Evolutionary conservation across 2,888 invertebrate species (phyloP), one percentile per base, ranked within the genome.

Genomic region (Rambutsinella grinnellia): DNA sequence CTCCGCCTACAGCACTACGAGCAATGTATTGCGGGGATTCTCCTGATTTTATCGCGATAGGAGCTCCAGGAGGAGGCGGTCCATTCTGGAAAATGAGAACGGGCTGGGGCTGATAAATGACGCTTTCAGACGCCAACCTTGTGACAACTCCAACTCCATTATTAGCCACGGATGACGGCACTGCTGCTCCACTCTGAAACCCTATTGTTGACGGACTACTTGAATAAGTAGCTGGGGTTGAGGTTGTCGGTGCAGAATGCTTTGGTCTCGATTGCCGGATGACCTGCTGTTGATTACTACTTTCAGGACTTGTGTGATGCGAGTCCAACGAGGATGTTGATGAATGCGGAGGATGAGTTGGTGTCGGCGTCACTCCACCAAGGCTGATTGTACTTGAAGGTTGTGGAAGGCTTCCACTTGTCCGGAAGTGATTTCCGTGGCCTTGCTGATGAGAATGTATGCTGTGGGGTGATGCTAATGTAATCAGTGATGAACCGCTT

Each of bases 31-130:
- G 72, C 5, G 49, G n/a, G n/a, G 6, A 8, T 28, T 56, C 62
- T n/a, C 61, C 54, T n/a, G 53, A 44, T 54, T 68, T 68, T 1
- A 68, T 19, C 17, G n/a, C n/a, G n/a, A 58, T 26, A 3, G 56
- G 10, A 8, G 51, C 13, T 6, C 28, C 2, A 46, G 56, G 8
- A 21, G 58, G 10, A 3, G 66, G 66, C 13, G 24, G 63, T n/a
- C 51, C 66, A 49, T 69, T 78, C 6, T 72, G 78, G 36, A 78
- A 69, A 27, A 78, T 75, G 6, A 78, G 36, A 60, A 78, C 72
- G 13, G 74, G 74, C 46, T 78, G 78, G 19, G 68, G 53, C 21
- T 78, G 62, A 44, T 70, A 78, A 26, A 78, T 70, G 17, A 78
- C 61, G 51, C 70, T 66, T 24, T 70, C 66, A 47, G 66, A 47